Percentiles rank a stretch among this genome's conserved stretches.
Conservation (phyloP, 2,888 invertebrate genomes). For the Himalopsyche tibetana region DNA sequence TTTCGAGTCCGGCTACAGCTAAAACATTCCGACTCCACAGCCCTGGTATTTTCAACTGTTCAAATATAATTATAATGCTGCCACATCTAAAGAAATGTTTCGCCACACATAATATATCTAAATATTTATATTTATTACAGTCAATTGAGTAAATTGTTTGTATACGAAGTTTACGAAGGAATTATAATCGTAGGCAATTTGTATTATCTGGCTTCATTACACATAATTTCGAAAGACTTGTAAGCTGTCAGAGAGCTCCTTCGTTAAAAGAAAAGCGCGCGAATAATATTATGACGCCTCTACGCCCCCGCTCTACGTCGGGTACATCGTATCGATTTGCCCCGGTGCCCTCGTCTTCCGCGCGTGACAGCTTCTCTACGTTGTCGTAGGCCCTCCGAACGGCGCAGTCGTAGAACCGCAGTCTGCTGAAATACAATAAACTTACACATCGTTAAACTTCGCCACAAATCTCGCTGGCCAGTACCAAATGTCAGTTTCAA, state of each 20-base stretch:
- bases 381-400: background rate
- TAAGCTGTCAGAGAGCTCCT: background rate
- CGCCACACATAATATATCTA: no score
- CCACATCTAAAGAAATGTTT: no score
- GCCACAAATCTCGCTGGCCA: background rate
- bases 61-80: no score
- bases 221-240: background rate
- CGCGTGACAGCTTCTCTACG: constrained; percentile 27
- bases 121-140: no score
- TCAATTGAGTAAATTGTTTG: no score
- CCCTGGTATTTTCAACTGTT: no score
- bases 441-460: background rate
- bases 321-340: constrained; percentile 52
- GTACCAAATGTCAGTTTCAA: constrained; percentile 9
- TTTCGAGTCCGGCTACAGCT: no score
- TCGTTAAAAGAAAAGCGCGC: constrained; percentile 6
- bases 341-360: constrained; percentile 50
- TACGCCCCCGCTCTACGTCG: constrained; percentile 4
- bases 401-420: constrained; percentile 37
- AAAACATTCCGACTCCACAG: no score
- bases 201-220: background rate
- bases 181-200: no score
- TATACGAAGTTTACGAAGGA: no score
- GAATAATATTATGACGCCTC: background rate
- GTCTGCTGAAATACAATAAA: background rate